Evolutionary conservation across 1,140 invertebrate genomes (phyloP).

Genomic region (Pristionchus pacificus): DNA sequence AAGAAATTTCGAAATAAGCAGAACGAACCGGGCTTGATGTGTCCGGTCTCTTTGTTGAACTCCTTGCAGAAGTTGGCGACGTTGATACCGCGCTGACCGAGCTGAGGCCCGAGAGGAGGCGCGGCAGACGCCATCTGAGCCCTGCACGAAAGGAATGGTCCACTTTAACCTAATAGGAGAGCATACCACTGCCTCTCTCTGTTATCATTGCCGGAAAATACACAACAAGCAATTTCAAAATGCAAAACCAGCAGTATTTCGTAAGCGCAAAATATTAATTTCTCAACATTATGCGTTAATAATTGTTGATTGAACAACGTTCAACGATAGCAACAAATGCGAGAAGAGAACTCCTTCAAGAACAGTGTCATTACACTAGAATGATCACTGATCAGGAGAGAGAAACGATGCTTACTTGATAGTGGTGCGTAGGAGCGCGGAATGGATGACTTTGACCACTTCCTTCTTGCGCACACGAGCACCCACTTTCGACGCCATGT

Average conservation of each 20-base stretch:
- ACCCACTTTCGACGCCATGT: slow-evolving; percentile 33
- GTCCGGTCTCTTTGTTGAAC: slow-evolving; percentile 87
- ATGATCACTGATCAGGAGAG: neutral
- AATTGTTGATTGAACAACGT: too few species aligned
- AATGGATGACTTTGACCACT: slow-evolving; percentile 44
- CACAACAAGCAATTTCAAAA: neutral
- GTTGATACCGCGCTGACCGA: slow-evolving; percentile 77
- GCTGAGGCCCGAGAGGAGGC: slow-evolving; percentile 51
- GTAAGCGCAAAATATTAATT: too few species aligned
- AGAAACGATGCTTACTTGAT: slow-evolving; percentile 45
- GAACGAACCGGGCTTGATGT: slow-evolving; percentile 76
- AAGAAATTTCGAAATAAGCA: slow-evolving; percentile 4
- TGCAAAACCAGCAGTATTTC: too few species aligned
- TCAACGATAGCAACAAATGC: too few species aligned
- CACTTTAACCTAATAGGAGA: too few species aligned
- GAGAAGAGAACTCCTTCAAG: neutral
- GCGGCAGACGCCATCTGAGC: slow-evolving; percentile 56
- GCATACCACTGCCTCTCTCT: too few species aligned
- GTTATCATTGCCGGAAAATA: too few species aligned
- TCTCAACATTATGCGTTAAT: too few species aligned
- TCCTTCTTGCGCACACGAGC: slow-evolving; percentile 45
- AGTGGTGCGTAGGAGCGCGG: slow-evolving; percentile 44
- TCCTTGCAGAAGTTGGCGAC: slow-evolving; percentile 95
- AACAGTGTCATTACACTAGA: neutral
- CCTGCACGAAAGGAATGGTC: slow-evolving; percentile 46